These are phyloP conservation scores for Campaea margaritaria DNA, from an alignment of 2,888 invertebrate genomes.

Conservation along the genomic window DNA sequence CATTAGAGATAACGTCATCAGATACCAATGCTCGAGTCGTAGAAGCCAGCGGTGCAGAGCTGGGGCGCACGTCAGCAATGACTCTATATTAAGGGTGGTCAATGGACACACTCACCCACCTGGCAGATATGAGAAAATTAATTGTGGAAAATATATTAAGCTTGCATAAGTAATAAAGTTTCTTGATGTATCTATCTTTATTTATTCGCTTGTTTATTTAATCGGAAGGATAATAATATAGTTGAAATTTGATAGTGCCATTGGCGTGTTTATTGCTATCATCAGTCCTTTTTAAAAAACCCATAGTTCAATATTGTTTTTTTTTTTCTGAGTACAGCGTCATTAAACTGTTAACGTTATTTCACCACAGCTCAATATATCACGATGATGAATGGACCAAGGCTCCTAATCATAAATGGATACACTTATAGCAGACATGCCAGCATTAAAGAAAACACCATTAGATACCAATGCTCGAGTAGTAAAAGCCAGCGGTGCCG, in stretches of 20 bases:
- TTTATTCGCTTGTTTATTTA: too few relatives aligned
- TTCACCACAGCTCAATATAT: conserved; percentile 9
- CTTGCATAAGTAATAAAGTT: too few relatives aligned
- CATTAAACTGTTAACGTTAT: neutral
- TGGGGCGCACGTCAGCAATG: neutral
- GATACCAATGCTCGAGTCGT: conserved; percentile 5
- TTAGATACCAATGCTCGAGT: conserved; percentile 3
- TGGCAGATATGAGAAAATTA: neutral
- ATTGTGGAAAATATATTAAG: conserved; percentile 1
- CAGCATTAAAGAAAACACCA: neutral
- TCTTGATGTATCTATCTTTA: too few relatives aligned
- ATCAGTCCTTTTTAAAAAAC: too few relatives aligned
- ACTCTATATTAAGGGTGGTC: neutral
- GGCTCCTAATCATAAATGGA: conserved; percentile 6
- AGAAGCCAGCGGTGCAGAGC: neutral
- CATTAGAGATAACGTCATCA: neutral
- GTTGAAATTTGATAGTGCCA: too few relatives aligned
- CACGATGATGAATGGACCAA: neutral
- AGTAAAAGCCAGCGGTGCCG: neutral
- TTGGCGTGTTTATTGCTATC: too few relatives aligned
- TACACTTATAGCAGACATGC: conserved; percentile 2
- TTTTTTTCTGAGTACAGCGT: too few relatives aligned
- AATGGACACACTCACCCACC: conserved; percentile 8
- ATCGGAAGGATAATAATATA: too few relatives aligned
- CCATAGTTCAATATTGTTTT: too few relatives aligned